Percentiles rank a stretch among this genome's conserved stretches.
Evolutionary conservation across 1,140 invertebrate genomes (phyloP).

Genomic region (Bathynomus jamesi): DNA sequence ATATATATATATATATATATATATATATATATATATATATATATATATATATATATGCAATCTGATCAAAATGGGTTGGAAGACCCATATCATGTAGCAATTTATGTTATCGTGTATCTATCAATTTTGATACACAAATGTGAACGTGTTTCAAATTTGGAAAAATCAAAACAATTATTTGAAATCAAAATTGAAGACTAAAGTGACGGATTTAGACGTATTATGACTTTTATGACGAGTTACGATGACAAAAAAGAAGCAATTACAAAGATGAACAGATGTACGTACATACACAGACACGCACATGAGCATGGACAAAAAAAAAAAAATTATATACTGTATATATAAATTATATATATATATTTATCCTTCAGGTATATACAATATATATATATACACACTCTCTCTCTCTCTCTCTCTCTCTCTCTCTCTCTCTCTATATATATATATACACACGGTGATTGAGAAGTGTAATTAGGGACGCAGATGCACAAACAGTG

Average conservation of each 20-base stretch:
- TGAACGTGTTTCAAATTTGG: too few relatives aligned
- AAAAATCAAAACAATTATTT: too few relatives aligned
- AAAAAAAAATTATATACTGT: not conserved
- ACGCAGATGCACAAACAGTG: not conserved
- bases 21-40: slow-evolving; percentile 3
- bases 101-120: too few relatives aligned
- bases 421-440: not conserved
- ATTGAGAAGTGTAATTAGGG: not conserved
- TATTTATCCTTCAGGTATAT: too few relatives aligned
- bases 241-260: not conserved
- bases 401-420: not conserved
- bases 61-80: too few relatives aligned
- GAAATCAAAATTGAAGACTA: too few relatives aligned
- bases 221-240: too few relatives aligned
- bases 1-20: not conserved
- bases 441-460: not conserved
- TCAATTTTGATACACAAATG: too few relatives aligned
- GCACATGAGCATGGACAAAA: not conserved
- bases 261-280: not conserved
- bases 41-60: not conserved
- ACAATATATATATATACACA: not conserved
- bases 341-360: not conserved
- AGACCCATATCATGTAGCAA: too few relatives aligned
- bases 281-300: not conserved
- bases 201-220: too few relatives aligned